phyloP scores from a whole-genome alignment of 2,113 vertebrate genomes.

The Eidolon helvum region DNA sequence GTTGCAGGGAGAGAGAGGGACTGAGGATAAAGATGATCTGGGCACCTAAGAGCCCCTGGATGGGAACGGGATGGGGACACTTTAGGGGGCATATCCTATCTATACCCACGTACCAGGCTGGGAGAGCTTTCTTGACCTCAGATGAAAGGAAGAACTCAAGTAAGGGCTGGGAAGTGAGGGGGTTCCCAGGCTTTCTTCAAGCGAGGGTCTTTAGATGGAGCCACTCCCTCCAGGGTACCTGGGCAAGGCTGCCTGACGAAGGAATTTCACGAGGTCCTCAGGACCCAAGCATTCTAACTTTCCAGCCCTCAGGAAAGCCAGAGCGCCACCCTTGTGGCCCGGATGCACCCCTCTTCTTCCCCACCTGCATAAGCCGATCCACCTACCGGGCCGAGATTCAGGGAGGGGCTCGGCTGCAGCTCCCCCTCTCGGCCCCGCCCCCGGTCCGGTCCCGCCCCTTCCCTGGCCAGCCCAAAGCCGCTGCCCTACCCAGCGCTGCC shows the following conservation, averaged over 20 bases:
- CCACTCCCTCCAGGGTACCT: background rate
- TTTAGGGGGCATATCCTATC: background rate
- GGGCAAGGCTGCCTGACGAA: background rate
- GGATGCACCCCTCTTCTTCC: background rate
- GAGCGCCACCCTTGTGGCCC: background rate
- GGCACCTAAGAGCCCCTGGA: background rate
- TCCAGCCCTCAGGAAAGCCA: background rate
- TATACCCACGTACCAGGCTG: background rate
- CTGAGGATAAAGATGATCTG: background rate
- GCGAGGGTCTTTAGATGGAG: background rate
- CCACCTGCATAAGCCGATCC: background rate
- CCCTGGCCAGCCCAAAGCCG: background rate
- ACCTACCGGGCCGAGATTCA: background rate
- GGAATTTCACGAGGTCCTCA: background rate
- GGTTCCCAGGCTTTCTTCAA: background rate
- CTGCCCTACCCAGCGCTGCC: background rate
- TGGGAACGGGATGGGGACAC: too few relatives aligned
- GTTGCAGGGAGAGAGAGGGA: background rate
- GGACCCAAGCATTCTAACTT: background rate
- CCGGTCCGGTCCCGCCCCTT: background rate
- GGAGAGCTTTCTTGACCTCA: background rate
- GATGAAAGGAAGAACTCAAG: background rate
- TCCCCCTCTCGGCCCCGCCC: background rate
- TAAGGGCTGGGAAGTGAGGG: background rate
- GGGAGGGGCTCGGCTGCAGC: background rate